Base-by-base conservation (phyloP, 2,113 vertebrate genomes). In the Aplodontia rufa region DNA sequence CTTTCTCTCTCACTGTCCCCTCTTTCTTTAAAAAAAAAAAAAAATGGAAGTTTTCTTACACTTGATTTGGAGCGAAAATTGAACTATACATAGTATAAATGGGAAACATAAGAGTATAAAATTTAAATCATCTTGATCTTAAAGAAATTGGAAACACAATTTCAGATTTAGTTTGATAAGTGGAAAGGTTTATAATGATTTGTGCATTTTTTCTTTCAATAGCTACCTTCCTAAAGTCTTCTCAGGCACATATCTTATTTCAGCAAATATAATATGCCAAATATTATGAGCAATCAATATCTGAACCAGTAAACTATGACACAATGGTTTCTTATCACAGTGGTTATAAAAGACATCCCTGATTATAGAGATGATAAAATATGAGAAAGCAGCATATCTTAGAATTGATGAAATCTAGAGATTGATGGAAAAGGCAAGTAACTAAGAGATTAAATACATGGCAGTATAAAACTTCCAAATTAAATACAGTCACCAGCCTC, bases 221-320 rank as follows among this genome's bases (percentile, higher is more conserved):
- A 79, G 9, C 26, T 89, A 55, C 6, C 69, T 93, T 95, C 42
- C 30, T 95, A 79, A 93, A 37, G 89, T 90, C 6, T 91, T 45
- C 89, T 40, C n/a, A 87, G 83, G 26, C 20, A 82, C 58, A 90
- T 94, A 75, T 20, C 37, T 82, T 82, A 40, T 91, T 97, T 91
- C 45, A 80, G 8, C 84, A 40, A 80, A 55, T 84, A 9, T 75
- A 87, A 94, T 68, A 58, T 47, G 8, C 5, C 78, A 91, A 80
- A 82, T 94, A 88, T 55, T 86, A 26, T 93, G 86, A 90, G 69
- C 35, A 93, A 32, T 94, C 64, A 2, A 69, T 95, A 78, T 85
- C 53, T 82, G 17, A 74, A 75, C 69, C 72, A 89, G 35, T 93
- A 91, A 74, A 37, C 16, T 89, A 85, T 80, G 87, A 76, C 40